phyloP scores from a whole-genome alignment of 2,888 invertebrate species.

The Meta bourneti region DNA sequence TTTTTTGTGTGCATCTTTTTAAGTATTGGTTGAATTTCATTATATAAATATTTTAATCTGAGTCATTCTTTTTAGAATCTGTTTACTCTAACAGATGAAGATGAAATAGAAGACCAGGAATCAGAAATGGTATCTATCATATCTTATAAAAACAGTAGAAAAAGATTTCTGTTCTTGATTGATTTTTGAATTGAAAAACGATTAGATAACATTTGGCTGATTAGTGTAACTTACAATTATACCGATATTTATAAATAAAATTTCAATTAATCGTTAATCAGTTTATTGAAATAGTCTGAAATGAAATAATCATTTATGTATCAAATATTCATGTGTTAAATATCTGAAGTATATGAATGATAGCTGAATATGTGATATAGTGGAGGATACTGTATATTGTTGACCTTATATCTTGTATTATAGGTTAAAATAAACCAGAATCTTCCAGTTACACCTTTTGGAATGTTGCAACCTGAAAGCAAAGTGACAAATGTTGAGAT shows the following conservation, averaged over 20 bases:
- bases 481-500: conserved; percentile 20
- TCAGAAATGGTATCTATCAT: conserved; percentile 15
- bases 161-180: too few species aligned
- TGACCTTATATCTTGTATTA: conserved; percentile 2
- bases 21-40: neutral
- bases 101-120: conserved; percentile 16
- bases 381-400: neutral
- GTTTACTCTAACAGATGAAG: conserved; percentile 50
- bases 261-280: neutral
- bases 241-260: neutral
- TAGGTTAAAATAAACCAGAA: conserved; percentile 13
- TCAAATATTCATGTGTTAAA: too few species aligned
- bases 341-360: too few species aligned
- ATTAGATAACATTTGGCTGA: neutral
- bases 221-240: too few species aligned
- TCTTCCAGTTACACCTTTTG: conserved; percentile 64
- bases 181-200: neutral
- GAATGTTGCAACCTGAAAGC: conserved; percentile 52
- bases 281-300: neutral
- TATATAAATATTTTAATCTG: neutral
- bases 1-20: neutral
- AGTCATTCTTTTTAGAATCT: conserved; percentile 35
- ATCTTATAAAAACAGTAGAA: neutral
- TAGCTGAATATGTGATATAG: neutral
- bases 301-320: neutral